A percentile compares a stretch with the other conserved stretches of the same genome.
These are phyloP conservation scores for Saguinus midas DNA, from an alignment of 2,113 vertebrate species.

Conservation along the genomic window DNA sequence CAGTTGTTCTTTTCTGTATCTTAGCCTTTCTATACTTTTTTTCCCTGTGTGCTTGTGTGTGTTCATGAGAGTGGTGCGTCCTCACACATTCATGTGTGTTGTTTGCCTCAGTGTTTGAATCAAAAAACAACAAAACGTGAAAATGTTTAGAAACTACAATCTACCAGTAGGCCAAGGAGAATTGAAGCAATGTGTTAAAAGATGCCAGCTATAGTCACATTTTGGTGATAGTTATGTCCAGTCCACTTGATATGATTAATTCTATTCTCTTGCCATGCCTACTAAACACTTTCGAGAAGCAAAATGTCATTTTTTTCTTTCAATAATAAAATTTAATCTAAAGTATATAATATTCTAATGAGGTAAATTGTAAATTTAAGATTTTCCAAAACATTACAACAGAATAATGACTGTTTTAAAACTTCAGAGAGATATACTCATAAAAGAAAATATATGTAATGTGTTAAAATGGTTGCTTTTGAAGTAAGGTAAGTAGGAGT, in stretches of 20 bases:
- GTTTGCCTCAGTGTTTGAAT: not conserved
- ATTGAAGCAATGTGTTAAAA: not conserved
- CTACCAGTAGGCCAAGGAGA: rapidly evolving
- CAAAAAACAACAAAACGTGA: not conserved
- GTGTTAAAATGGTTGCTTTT: not conserved
- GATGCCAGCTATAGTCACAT: not conserved
- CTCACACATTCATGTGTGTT: not conserved
- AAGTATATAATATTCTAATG: not conserved
- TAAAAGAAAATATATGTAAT: not conserved
- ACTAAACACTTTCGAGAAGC: not conserved
- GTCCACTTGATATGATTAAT: not conserved
- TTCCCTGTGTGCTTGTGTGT: not conserved
- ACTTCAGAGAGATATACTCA: not conserved
- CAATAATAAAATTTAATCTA: not conserved
- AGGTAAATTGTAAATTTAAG: not conserved
- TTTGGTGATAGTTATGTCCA: not conserved
- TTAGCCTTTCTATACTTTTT: not conserved
- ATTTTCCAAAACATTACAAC: not conserved
- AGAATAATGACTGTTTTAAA: not conserved
- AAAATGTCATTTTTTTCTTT: not conserved
- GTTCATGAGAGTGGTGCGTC: not conserved
- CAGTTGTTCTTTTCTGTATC: not conserved
- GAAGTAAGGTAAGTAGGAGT: not conserved
- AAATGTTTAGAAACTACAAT: not conserved
- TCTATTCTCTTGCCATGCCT: not conserved